Evolutionary conservation across 2,797 vertebrate genomes (phyloP).

Genomic region (Tolypeutes matacus): DNA sequence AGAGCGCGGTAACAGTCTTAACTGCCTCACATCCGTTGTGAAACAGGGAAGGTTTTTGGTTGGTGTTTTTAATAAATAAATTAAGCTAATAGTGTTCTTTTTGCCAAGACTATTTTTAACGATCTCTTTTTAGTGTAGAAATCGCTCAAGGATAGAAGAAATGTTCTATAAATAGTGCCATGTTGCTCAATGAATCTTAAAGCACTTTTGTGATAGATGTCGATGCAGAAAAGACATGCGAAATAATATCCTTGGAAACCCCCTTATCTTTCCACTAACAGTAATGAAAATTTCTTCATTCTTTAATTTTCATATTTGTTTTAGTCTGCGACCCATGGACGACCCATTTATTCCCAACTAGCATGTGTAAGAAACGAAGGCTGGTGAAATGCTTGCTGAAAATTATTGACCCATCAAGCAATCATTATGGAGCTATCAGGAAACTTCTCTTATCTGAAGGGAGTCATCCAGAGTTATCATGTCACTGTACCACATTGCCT

Average conservation of each 20-base stretch:
- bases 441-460: background rate
- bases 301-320: background rate
- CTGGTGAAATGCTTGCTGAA: background rate
- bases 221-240: background rate
- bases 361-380: background rate
- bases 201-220: background rate
- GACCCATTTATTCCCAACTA: background rate
- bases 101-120: background rate
- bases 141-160: background rate
- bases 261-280: background rate
- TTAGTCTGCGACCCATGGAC: background rate
- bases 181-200: background rate
- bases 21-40: background rate
- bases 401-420: background rate
- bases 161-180: background rate
- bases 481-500: background rate
- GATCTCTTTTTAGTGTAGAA: background rate
- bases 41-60: background rate
- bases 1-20: background rate
- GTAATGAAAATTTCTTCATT: background rate
- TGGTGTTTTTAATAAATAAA: background rate
- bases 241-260: background rate
- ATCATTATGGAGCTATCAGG: rapidly evolving
- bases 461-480: too few relatives aligned
- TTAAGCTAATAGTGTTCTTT: background rate